Conservation (phyloP, 2,888 invertebrate genomes). For the Agonopterix heracliana region DNA sequence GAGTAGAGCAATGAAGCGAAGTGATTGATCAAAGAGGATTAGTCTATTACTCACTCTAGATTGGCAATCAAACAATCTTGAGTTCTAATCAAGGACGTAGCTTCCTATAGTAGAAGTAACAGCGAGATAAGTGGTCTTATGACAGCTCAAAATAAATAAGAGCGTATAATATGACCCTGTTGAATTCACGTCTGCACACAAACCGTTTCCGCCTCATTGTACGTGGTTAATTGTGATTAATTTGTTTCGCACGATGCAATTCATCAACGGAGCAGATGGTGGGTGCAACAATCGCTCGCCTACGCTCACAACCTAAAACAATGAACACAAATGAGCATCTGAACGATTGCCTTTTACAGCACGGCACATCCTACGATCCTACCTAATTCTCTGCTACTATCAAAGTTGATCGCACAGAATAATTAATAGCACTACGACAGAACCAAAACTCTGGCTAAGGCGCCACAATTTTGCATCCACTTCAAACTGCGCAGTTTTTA, state of each 20-base stretch:
- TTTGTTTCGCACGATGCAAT: conserved; percentile 53
- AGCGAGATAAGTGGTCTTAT: too few relatives aligned
- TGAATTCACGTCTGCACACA: conserved; percentile 13
- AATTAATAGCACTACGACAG: neutral
- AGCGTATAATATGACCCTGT: conserved; percentile 13
- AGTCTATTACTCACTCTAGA: neutral
- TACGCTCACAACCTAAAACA: conserved; percentile 48
- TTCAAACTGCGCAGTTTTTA: neutral
- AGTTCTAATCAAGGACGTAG: too few relatives aligned
- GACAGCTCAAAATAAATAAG: neutral
- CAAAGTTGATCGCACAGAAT: neutral
- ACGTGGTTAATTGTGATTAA: conserved; percentile 51
- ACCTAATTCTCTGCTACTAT: neutral
- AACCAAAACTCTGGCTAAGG: too few relatives aligned
- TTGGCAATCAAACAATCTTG: neutral
- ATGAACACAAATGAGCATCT: conserved; percentile 38
- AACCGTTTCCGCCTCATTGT: conserved; percentile 38
- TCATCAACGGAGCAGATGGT: conserved; percentile 48
- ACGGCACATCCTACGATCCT: conserved; percentile 1
- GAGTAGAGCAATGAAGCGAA: too few relatives aligned
- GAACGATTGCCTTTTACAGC: neutral
- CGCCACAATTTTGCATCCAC: neutral
- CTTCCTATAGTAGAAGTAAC: too few relatives aligned
- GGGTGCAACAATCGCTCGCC: conserved; percentile 62
- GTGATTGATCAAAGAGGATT: conserved; percentile 1